Evolutionary conservation across 2,888 invertebrate species (phyloP).

Genomic region (Pterostichus niger): DNA sequence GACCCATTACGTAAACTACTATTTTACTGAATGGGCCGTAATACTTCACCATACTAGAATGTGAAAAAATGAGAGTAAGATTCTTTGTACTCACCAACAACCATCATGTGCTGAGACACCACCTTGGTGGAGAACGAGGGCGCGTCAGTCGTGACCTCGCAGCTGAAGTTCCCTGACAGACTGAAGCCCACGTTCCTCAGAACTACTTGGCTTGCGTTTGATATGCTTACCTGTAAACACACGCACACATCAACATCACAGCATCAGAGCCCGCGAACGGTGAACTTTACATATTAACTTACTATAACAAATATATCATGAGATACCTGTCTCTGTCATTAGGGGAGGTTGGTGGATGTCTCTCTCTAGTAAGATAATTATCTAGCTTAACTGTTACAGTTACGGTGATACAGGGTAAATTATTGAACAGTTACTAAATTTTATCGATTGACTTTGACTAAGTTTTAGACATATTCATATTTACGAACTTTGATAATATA

Average conservation of each 20-base stretch:
- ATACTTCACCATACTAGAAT: no score
- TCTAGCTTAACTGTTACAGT: no score
- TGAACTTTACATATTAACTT: conserved; percentile 11
- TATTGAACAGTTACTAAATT: no score
- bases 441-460: no score
- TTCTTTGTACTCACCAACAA: conserved; percentile 81
- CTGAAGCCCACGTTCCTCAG: conserved; percentile 85
- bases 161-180: conserved; percentile 88
- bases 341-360: no score
- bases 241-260: not conserved
- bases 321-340: no score
- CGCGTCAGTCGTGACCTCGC: conserved; percentile 88
- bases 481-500: no score
- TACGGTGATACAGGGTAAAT: no score
- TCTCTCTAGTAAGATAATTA: no score
- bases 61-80: not conserved
- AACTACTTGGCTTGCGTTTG: conserved; percentile 87
- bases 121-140: conserved; percentile 85
- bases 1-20: no score
- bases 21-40: no score
- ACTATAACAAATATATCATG: not conserved
- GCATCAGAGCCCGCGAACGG: not conserved
- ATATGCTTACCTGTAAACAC: conserved; percentile 82
- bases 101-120: conserved; percentile 83
- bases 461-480: no score